Conservation (phyloP, 2,888 invertebrate genomes). For the Neuroscelio doddi region DNA sequence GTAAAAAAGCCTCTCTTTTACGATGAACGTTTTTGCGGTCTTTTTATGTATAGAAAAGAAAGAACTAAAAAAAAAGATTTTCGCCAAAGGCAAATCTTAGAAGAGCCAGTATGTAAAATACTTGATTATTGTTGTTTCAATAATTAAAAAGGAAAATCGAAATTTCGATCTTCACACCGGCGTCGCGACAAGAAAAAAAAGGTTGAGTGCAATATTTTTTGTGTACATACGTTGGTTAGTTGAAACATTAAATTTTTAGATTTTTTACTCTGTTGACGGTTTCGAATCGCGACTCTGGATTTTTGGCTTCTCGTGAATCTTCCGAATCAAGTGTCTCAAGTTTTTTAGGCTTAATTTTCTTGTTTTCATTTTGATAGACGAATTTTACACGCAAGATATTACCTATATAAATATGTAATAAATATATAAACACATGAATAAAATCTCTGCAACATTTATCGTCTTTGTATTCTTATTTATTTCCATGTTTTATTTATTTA, state of each 20-base stretch:
- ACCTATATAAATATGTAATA: conserved; percentile 68
- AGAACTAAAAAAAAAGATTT: conserved; percentile 35
- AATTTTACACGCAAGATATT: conserved; percentile 67
- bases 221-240: conserved; percentile 27
- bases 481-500: too few species aligned
- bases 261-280: conserved; percentile 23
- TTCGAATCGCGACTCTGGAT: conserved; percentile 25
- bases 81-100: conserved; percentile 47
- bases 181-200: conserved; percentile 19
- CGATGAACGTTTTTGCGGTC: conserved; percentile 45
- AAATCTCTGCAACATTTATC: conserved; percentile 63
- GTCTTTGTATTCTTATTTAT: conserved; percentile 55
- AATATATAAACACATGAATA: conserved; percentile 65
- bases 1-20: too few species aligned
- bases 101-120: conserved; percentile 53
- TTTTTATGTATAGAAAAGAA: conserved; percentile 35
- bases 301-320: conserved; percentile 25
- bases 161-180: conserved; percentile 18
- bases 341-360: conserved; percentile 61
- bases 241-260: conserved; percentile 18
- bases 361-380: conserved; percentile 69
- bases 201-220: conserved; percentile 38
- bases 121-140: conserved; percentile 53
- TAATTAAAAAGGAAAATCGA: conserved; percentile 24
- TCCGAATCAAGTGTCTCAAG: conserved; percentile 48